These are phyloP conservation scores for Agrypnia vestita DNA, from an alignment of 1,140 invertebrate genomes.

Conservation along the genomic window DNA sequence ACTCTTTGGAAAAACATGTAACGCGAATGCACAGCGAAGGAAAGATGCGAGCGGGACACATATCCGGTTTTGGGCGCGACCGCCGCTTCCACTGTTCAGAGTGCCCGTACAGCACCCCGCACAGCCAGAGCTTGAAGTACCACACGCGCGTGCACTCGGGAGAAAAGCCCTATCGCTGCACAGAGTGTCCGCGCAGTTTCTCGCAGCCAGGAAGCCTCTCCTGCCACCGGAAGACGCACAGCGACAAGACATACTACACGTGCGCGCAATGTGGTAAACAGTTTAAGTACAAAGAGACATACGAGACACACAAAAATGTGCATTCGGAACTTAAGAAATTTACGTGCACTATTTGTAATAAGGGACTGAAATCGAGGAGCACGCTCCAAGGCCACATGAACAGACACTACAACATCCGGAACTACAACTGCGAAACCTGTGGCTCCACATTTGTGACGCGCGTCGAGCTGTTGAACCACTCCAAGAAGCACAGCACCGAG, in stretches of 20 bases:
- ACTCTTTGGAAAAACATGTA: conserved; percentile 49
- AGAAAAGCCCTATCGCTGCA: conserved; percentile 71
- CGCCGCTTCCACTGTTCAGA: conserved; percentile 67
- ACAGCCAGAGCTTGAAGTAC: conserved; percentile 70
- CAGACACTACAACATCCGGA: conserved; percentile 69
- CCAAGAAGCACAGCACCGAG: conserved; percentile 65
- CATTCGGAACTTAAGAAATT: conserved; percentile 65
- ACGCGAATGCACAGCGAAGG: conserved; percentile 61
- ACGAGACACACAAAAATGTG: conserved; percentile 68
- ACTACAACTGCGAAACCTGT: conserved; percentile 71
- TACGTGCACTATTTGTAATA: conserved; percentile 66
- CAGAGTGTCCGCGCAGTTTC: conserved; percentile 76
- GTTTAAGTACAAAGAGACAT: conserved; percentile 73
- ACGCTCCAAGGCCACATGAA: conserved; percentile 68
- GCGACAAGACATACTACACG: conserved; percentile 70
- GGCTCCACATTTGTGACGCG: conserved; percentile 69
- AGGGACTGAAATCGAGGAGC: conserved; percentile 66
- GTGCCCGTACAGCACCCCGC: conserved; percentile 68
- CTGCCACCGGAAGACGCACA: conserved; percentile 72
- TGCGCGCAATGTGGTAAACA: conserved; percentile 77
- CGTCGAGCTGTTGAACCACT: conserved; percentile 69
- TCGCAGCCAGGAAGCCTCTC: conserved; percentile 71
- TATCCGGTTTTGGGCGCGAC: conserved; percentile 66
- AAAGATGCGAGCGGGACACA: conserved; percentile 65
- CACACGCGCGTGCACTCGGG: conserved; percentile 73